Conservation (phyloP, 92 coral and sea anemone species). For the Phenganax subtilis region DNA sequence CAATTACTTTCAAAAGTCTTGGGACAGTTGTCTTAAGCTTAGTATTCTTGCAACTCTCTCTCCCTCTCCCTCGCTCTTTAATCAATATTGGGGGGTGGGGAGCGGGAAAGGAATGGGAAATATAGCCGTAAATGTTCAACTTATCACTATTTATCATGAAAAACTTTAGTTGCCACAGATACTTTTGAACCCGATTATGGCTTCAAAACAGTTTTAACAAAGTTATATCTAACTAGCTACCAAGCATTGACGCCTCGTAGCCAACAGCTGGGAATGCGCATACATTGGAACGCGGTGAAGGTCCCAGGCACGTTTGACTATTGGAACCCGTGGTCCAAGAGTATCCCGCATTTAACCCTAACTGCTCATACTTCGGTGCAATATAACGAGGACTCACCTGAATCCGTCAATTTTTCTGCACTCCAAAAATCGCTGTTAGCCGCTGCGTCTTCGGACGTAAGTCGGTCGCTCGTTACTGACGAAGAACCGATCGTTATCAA, state of each 20-base stretch:
- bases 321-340: conserved; percentile 98
- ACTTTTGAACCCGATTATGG: too few relatives aligned
- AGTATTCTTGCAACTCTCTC: too few relatives aligned
- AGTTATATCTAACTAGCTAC: conserved; percentile 46
- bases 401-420: conserved; percentile 41
- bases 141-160: too few relatives aligned
- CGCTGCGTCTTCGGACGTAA: conserved; percentile 59
- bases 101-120: too few relatives aligned
- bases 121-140: too few relatives aligned
- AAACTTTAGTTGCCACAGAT: too few relatives aligned
- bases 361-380: conserved; percentile 55
- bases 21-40: too few relatives aligned
- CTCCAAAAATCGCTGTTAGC: conserved; percentile 70
- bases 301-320: conserved; percentile 62
- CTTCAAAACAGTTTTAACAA: background rate
- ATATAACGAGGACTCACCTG: conserved; percentile 55
- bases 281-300: conserved; percentile 66
- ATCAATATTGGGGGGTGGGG: too few relatives aligned
- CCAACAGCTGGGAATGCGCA: conserved; percentile 73
- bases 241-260: conserved; percentile 70
- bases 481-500: conserved; percentile 66
- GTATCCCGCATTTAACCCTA: conserved; percentile 75
- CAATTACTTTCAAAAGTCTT: too few relatives aligned
- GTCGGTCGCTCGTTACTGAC: conserved; percentile 71
- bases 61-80: too few relatives aligned